These are phyloP conservation scores for Pocillopora grandis DNA, from an alignment of 92 coral and sea anemone species.

Conservation along the genomic window DNA sequence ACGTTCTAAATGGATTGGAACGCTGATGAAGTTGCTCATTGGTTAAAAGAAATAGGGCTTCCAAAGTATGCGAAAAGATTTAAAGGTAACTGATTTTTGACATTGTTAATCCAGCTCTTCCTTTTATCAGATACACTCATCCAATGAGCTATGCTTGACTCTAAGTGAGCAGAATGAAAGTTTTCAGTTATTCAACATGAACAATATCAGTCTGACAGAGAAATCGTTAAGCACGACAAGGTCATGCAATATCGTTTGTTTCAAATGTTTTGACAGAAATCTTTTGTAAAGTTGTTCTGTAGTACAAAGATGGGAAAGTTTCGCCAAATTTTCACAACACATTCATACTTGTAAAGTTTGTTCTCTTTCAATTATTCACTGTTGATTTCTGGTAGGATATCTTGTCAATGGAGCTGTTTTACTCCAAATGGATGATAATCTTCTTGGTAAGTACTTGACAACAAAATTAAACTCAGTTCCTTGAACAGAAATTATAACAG, in stretches of 20 bases:
- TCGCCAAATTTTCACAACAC: not conserved
- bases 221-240: too few relatives aligned
- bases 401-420: slow-evolving; percentile 57
- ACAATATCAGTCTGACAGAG: not conserved
- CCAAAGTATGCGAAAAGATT: slow-evolving; percentile 52
- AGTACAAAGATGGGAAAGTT: not conserved
- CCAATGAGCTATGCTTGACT: not conserved
- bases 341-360: not conserved
- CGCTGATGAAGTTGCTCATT: slow-evolving; percentile 39
- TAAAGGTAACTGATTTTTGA: slow-evolving; percentile 26
- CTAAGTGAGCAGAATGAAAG: not conserved
- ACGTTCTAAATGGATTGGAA: slow-evolving; percentile 47
- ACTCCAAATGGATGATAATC: slow-evolving; percentile 47
- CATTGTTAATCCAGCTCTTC: not conserved
- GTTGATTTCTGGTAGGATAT: slow-evolving; percentile 35
- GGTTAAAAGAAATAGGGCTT: slow-evolving; percentile 50
- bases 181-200: not conserved
- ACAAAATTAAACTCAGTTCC: not conserved
- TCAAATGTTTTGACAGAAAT: too few relatives aligned
- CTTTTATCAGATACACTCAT: not conserved
- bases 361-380: not conserved
- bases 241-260: too few relatives aligned
- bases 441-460: slow-evolving; percentile 45
- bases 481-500: not conserved
- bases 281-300: too few relatives aligned